Evolutionary conservation across 2,888 invertebrate species (phyloP), one percentile per base, ranked within the genome.

Genomic region (Sympetrum striolatum): DNA sequence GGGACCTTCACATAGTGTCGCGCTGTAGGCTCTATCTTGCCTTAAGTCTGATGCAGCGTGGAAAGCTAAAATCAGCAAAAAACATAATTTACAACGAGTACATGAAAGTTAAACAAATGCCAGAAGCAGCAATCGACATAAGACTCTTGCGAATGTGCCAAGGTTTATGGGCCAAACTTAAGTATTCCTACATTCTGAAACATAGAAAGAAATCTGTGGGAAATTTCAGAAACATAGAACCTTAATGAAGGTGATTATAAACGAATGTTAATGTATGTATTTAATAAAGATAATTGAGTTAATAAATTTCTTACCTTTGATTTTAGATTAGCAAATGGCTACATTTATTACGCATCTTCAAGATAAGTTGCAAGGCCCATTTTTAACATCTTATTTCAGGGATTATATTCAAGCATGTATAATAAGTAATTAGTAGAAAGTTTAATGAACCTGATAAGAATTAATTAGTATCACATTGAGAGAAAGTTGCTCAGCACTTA

Each of bases 11-110:
- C 60, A 94, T 98, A 90, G 96, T 97, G 73, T 96, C 97, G 0
- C 95, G 98, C 91, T 99, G 99, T 93, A 96, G 96, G 92, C 95
- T 99, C 0, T 99, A 98, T 93, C 96, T 96, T 90, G 97, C 98
- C 60, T 95, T 99, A 91, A 98, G 98, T 92, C 94, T 97, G 39
- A 97, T 99, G 91, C 99, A 99, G 94, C 96, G 96, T 92, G 97
- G 97, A 0, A 94, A 95, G 80, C 95, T 97, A 6, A 95, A 95
- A 91, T 92, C 94, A 60, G 96, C 98, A 0, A 95, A 95, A 92
- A 93, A 94, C 81, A 95, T 98, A 25, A 90, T 90, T 25, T 93
- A 94, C 48, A 91, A 93, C 53, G 95, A 96, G 92, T 96, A 95
- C 93, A 91, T 93, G 79, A 94, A 94, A 91, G 95, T 95, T 0